These are phyloP conservation scores for Pseudomyrmex dendroicus DNA, from an alignment of 1,140 invertebrate genomes.

Conservation along the genomic window DNA sequence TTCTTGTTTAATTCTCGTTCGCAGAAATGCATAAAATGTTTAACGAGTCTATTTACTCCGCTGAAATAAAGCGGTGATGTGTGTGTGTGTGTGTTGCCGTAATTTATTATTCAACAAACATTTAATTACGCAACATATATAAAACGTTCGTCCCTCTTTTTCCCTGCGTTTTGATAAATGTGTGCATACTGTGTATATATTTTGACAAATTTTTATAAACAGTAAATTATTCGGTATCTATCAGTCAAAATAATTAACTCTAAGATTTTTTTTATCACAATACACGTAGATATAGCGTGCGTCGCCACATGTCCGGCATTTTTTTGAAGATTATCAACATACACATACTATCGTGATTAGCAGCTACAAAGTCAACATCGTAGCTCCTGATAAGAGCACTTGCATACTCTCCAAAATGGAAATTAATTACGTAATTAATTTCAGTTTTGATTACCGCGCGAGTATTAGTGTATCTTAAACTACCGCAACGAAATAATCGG, in stretches of 20 bases:
- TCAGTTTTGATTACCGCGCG: background rate
- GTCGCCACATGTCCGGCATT: background rate
- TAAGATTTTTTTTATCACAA: background rate
- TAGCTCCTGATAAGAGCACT: background rate
- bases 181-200: background rate
- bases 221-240: background rate
- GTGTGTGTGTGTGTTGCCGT: background rate
- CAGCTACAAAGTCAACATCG: constrained; percentile 38
- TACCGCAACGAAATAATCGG: background rate
- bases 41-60: constrained; percentile 34
- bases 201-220: constrained; percentile 9
- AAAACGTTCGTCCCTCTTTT: background rate
- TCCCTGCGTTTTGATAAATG: constrained; percentile 1
- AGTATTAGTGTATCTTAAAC: background rate
- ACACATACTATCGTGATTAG: constrained; percentile 32
- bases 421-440: background rate
- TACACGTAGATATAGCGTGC: constrained; percentile 9
- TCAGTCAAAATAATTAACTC: constrained; percentile 36
- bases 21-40: constrained; percentile 33
- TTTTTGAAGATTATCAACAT: constrained; percentile 5
- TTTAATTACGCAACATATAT: background rate
- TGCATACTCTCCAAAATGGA: background rate
- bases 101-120: constrained; percentile 28
- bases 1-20: constrained; percentile 35
- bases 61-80: constrained; percentile 9